Conservation (phyloP, 1,140 invertebrate species). For the Scaptomyza hsui region DNA sequence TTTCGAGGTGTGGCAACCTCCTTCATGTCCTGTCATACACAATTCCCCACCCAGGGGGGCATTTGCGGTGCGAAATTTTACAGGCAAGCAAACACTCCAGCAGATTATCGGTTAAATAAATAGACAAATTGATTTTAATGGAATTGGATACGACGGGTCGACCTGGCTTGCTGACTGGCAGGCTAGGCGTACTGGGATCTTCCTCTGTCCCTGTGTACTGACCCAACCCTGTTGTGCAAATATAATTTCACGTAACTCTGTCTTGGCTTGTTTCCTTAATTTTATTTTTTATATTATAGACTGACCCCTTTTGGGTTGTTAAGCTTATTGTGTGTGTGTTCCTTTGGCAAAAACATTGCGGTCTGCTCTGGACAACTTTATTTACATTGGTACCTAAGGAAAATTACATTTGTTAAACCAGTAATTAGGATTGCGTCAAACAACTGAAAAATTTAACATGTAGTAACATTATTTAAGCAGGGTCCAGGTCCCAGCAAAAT, state of each 20-base stretch:
- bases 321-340: slow-evolving; percentile 33
- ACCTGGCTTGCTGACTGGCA: neutral
- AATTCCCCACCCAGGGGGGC: slow-evolving; percentile 33
- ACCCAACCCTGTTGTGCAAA: slow-evolving; percentile 67
- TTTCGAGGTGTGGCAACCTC: slow-evolving; percentile 38
- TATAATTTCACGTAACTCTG: slow-evolving; percentile 78
- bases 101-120: slow-evolving; percentile 82
- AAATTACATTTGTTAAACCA: slow-evolving; percentile 35
- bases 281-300: slow-evolving; percentile 45
- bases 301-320: slow-evolving; percentile 30
- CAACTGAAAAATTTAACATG: neutral
- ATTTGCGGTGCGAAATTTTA: slow-evolving; percentile 54
- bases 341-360: slow-evolving; percentile 33
- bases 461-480: neutral
- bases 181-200: neutral
- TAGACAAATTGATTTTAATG: slow-evolving; percentile 83
- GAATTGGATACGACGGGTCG: slow-evolving; percentile 67
- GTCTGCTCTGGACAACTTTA: slow-evolving; percentile 12
- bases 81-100: slow-evolving; percentile 53
- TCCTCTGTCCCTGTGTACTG: slow-evolving; percentile 2
- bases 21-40: slow-evolving; percentile 34
- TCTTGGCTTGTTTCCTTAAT: slow-evolving; percentile 54
- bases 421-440: slow-evolving; percentile 5
- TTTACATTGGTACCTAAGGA: slow-evolving; percentile 22
- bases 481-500: too few relatives aligned